phyloP scores from a whole-genome alignment of 2,113 vertebrate genomes.

The Megaceryle maxima region DNA sequence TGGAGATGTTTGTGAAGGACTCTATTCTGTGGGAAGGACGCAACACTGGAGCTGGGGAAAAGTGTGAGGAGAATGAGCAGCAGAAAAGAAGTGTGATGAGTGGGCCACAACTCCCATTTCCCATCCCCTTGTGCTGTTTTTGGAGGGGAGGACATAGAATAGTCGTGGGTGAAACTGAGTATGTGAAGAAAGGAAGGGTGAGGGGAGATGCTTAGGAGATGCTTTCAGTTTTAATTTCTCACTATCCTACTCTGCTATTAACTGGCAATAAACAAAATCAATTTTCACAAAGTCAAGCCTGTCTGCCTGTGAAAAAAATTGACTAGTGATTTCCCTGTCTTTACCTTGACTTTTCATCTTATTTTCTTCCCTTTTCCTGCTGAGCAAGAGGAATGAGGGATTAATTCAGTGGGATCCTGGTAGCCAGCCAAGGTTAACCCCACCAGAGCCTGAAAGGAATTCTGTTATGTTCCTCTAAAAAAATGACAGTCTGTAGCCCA shows the following conservation, averaged over 20 bases:
- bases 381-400: neutral
- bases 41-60: neutral
- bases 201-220: neutral
- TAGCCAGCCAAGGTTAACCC: neutral
- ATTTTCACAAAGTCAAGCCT: too few species aligned
- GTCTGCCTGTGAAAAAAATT: neutral
- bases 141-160: neutral
- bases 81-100: neutral
- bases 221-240: neutral
- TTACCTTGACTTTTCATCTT: neutral
- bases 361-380: neutral
- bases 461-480: neutral
- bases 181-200: neutral
- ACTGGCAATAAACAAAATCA: neutral
- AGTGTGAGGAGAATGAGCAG: neutral
- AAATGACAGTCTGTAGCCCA: neutral
- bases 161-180: neutral
- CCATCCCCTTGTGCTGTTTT: accelerated
- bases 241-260: neutral
- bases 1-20: neutral
- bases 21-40: neutral
- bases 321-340: neutral
- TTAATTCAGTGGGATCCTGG: neutral
- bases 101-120: accelerated
- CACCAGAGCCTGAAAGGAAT: neutral